Percentiles rank a stretch among this genome's conserved stretches.
Evolutionary conservation across 2,113 vertebrate genomes (phyloP).

Genomic region (Gorsachius goisagi): DNA sequence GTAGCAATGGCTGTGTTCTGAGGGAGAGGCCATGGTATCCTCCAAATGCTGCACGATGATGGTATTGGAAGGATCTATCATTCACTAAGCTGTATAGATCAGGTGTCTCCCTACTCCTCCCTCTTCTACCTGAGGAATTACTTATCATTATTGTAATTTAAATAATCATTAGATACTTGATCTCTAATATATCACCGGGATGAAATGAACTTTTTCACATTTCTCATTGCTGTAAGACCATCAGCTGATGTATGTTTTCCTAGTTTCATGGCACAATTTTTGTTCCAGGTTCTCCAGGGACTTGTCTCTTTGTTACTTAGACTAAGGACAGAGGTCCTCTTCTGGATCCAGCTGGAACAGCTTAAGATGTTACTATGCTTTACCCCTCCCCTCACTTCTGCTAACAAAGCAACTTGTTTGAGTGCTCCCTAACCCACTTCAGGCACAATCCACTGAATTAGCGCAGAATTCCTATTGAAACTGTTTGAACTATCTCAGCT

Average conservation of each 20-base stretch:
- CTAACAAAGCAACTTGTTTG: conserved; percentile 13
- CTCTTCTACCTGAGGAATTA: not conserved
- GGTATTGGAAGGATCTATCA: not conserved
- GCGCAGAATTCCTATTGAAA: not conserved
- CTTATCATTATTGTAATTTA: not conserved
- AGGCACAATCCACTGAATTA: not conserved
- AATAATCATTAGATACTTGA: not conserved
- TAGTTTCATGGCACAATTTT: not conserved
- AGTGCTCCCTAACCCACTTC: conserved; percentile 11
- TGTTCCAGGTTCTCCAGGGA: not conserved
- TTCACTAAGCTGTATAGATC: not conserved
- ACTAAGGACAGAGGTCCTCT: not conserved
- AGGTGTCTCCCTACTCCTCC: not conserved
- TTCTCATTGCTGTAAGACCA: not conserved
- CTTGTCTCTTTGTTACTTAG: not conserved
- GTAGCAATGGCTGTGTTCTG: not conserved
- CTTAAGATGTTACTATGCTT: not conserved
- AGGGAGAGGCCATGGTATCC: not conserved
- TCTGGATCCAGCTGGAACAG: not conserved
- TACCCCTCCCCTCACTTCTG: not conserved
- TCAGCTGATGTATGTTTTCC: not conserved
- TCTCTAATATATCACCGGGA: not conserved
- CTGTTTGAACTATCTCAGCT: conserved; percentile 22
- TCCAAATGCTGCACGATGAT: not conserved
- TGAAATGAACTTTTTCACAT: not conserved